Percentiles rank a stretch among this genome's conserved stretches.
These are phyloP conservation scores for Cardiocondyla obscurior DNA, from an alignment of 1,140 invertebrate species.

Conservation along the genomic window DNA sequence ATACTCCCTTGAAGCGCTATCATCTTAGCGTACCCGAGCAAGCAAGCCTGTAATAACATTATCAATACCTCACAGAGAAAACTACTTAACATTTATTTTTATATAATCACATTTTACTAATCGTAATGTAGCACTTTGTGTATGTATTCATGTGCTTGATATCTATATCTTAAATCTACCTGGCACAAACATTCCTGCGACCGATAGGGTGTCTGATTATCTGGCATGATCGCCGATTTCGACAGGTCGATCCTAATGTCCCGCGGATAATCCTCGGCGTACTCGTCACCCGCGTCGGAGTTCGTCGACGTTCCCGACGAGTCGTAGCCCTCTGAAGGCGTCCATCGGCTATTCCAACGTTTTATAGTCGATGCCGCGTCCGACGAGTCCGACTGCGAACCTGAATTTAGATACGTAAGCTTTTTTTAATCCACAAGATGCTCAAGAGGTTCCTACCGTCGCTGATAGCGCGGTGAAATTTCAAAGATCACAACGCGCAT, in stretches of 20 bases:
- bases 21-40: conserved; percentile 75
- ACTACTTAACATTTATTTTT: neutral
- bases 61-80: conserved; percentile 17
- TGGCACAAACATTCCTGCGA: conserved; percentile 79
- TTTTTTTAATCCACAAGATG: conserved; percentile 35
- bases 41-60: conserved; percentile 72
- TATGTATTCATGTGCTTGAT: neutral
- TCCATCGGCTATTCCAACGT: conserved; percentile 77
- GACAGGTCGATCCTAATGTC: conserved; percentile 39
- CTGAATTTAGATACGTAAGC: conserved; percentile 61
- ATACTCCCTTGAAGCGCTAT: conserved; percentile 78
- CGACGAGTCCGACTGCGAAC: conserved; percentile 77
- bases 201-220: conserved; percentile 63
- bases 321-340: conserved; percentile 77
- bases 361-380: conserved; percentile 78
- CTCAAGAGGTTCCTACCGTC: conserved; percentile 1
- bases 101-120: neutral
- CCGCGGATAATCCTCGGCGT: conserved; percentile 68
- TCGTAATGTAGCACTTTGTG: neutral
- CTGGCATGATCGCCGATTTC: conserved; percentile 22
- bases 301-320: conserved; percentile 78
- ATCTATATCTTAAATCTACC: conserved; percentile 61
- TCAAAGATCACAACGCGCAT: neutral
- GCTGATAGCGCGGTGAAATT: neutral
- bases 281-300: conserved; percentile 71